Conservation (phyloP, 1,140 invertebrate genomes). For the Drosophila prosaltans region DNA sequence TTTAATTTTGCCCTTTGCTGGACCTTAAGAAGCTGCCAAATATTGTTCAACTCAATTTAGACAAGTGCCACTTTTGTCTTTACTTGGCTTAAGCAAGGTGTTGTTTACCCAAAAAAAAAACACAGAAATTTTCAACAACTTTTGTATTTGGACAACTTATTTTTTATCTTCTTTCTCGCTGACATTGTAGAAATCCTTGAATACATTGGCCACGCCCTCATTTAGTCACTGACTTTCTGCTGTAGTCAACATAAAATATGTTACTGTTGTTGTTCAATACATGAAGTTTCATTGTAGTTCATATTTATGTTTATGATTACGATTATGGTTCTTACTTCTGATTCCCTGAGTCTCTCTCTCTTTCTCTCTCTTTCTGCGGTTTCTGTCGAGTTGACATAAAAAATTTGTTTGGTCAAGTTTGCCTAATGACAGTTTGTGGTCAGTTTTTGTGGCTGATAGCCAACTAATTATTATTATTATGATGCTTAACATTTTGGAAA, state of each 20-base stretch:
- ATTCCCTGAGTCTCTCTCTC: neutral
- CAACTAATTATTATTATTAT: slow-evolving; percentile 37
- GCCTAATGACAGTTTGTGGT: slow-evolving; percentile 39
- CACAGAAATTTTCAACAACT: slow-evolving; percentile 40
- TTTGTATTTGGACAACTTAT: slow-evolving; percentile 4
- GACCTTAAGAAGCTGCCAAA: slow-evolving; percentile 22
- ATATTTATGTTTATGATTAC: slow-evolving; percentile 31
- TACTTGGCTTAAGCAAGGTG: slow-evolving; percentile 3
- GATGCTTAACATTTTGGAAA: neutral
- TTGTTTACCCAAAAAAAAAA: slow-evolving; percentile 2
- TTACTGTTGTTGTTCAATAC: slow-evolving; percentile 5
- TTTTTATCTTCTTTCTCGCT: slow-evolving; percentile 4
- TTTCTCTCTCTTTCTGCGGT: slow-evolving; percentile 18
- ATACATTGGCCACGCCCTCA: slow-evolving; percentile 11
- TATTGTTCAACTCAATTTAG: slow-evolving; percentile 47
- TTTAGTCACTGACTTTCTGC: slow-evolving; percentile 31
- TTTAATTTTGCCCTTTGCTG: neutral
- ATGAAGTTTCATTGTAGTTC: slow-evolving; percentile 33
- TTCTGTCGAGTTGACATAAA: slow-evolving; percentile 58
- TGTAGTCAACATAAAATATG: slow-evolving; percentile 40
- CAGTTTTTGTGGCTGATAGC: slow-evolving; percentile 31
- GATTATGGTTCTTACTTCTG: slow-evolving; percentile 21
- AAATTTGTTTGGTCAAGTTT: slow-evolving; percentile 42
- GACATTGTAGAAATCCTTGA: slow-evolving; percentile 10
- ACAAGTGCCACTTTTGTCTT: slow-evolving; percentile 21